Conservation (phyloP, 1,140 invertebrate species). For the Drosophila eugracilis region DNA sequence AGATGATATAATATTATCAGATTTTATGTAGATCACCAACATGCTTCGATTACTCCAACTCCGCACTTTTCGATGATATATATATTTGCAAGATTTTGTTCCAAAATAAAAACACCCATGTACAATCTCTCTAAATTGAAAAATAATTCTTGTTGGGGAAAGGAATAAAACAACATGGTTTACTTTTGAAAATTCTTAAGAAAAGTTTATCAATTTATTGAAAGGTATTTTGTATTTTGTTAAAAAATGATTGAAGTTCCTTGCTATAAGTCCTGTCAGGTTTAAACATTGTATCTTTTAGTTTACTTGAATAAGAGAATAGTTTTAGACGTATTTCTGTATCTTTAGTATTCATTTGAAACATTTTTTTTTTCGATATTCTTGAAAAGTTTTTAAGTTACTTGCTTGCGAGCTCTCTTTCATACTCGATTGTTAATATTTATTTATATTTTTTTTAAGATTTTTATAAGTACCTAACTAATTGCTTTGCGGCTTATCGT, state of each 20-base stretch:
- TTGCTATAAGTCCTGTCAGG: constrained; percentile 45
- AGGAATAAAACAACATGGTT: not conserved
- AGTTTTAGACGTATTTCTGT: constrained; percentile 59
- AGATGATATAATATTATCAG: constrained; percentile 39
- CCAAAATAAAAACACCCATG: constrained; percentile 44
- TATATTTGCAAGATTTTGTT: constrained; percentile 18
- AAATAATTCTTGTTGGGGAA: not conserved
- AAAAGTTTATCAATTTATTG: constrained; percentile 65
- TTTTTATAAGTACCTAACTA: constrained; percentile 79
- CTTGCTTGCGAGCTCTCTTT: constrained; percentile 42
- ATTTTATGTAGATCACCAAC: constrained; percentile 44
- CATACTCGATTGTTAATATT: constrained; percentile 51
- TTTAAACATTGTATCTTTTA: constrained; percentile 55
- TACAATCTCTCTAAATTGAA: constrained; percentile 12
- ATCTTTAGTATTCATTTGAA: constrained; percentile 58
- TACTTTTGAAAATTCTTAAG: constrained; percentile 60
- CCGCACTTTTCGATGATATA: constrained; percentile 31
- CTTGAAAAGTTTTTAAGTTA: constrained; percentile 60
- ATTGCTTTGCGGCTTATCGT: constrained; percentile 45
- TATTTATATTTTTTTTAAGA: constrained; percentile 62
- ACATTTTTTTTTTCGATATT: constrained; percentile 61
- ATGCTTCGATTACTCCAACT: constrained; percentile 40
- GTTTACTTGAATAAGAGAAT: constrained; percentile 65
- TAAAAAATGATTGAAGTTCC: constrained; percentile 77
- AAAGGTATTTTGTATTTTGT: constrained; percentile 57